These are phyloP conservation scores for Phrynocephalus versicolor DNA, from an alignment of 2,113 vertebrate genomes.

Conservation along the genomic window DNA sequence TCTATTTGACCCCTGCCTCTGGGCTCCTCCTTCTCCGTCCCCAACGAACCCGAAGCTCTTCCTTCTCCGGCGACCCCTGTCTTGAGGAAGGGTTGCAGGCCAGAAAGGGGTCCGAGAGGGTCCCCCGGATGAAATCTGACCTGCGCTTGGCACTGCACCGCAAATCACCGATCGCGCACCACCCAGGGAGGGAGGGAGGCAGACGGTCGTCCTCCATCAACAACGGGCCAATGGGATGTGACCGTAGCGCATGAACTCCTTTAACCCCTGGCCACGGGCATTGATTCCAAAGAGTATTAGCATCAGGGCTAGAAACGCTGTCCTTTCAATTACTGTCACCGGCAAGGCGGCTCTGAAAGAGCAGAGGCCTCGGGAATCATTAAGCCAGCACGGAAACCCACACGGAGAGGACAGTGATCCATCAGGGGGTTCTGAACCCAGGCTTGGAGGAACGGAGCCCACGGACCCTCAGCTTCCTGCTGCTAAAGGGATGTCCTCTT, in stretches of 20 bases:
- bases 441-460: background rate
- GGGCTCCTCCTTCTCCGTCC: no score
- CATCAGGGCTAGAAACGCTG: background rate
- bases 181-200: no score
- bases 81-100: background rate
- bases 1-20: no score
- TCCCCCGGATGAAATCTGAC: no score
- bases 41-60: background rate
- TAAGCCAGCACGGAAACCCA: background rate
- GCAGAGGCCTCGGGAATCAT: background rate
- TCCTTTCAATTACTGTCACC: conserved; percentile 9
- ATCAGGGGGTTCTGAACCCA: background rate
- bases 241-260: background rate
- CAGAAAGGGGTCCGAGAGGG: conserved; percentile 14
- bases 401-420: background rate
- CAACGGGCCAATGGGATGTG: background rate
- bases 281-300: background rate
- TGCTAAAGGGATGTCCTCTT: background rate
- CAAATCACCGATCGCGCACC: conserved; percentile 4
- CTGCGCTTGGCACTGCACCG: background rate
- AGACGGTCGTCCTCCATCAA: conserved; percentile 8
- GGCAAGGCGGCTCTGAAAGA: background rate
- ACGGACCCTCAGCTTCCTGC: background rate
- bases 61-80: background rate
- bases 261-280: conserved; percentile 11